Conservation (phyloP, 1,140 invertebrate species). For the Drosophila prosaltans region DNA sequence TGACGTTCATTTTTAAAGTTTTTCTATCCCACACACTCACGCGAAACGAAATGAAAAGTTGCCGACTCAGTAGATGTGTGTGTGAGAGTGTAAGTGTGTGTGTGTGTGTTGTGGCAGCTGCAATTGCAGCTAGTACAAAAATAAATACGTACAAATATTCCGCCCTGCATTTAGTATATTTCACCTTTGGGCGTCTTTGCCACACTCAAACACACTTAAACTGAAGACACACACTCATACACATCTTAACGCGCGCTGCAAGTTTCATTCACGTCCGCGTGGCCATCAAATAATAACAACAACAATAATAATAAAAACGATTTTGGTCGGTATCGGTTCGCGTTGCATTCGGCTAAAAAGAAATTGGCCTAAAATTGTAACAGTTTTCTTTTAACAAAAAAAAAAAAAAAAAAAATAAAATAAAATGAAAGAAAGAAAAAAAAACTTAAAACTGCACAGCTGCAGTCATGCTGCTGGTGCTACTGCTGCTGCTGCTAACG, state of each 20-base stretch:
- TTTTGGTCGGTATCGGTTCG: slow-evolving; percentile 51
- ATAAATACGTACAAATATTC: slow-evolving; percentile 63
- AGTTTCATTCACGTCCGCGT: slow-evolving; percentile 70
- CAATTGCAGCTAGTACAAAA: slow-evolving; percentile 67
- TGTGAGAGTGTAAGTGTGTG: slow-evolving; percentile 21
- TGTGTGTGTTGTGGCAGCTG: slow-evolving; percentile 51
- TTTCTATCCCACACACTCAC: slow-evolving; percentile 31
- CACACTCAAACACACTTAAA: slow-evolving; percentile 21
- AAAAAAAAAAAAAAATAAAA: slow-evolving; percentile 17
- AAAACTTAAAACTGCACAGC: slow-evolving; percentile 34
- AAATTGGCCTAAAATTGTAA: slow-evolving; percentile 78
- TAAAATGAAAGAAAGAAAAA: background rate
- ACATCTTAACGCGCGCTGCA: slow-evolving; percentile 34
- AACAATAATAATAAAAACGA: slow-evolving; percentile 12
- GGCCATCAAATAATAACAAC: slow-evolving; percentile 58
- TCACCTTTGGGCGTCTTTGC: slow-evolving; percentile 80
- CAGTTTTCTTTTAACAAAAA: slow-evolving; percentile 60
- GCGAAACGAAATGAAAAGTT: slow-evolving; percentile 74
- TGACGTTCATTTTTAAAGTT: slow-evolving; percentile 48
- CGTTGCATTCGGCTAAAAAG: slow-evolving; percentile 57
- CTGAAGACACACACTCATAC: slow-evolving; percentile 13
- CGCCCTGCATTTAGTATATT: slow-evolving; percentile 73
- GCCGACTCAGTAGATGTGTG: slow-evolving; percentile 2
- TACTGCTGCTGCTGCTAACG: slow-evolving; percentile 20
- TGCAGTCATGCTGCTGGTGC: slow-evolving; percentile 50